phyloP scores from a whole-genome alignment of 2,888 invertebrate genomes.

The Drosophila mercatorum region DNA sequence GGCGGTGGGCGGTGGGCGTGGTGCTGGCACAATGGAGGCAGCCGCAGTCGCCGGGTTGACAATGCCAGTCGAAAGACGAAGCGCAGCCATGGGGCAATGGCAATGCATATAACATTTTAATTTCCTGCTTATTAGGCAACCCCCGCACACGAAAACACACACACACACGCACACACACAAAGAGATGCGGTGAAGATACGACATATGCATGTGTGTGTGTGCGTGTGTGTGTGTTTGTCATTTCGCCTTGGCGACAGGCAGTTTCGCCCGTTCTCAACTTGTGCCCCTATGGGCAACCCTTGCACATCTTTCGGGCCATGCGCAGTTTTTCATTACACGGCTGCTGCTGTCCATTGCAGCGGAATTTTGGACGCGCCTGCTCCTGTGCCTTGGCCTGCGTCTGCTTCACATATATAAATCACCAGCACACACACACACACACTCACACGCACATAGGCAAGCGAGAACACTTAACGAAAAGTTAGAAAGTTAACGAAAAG shows the following conservation, averaged over 20 bases:
- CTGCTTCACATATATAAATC: constrained; percentile 54
- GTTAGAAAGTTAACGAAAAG: neutral
- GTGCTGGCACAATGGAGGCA: constrained; percentile 36
- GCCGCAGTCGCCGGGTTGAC: constrained; percentile 45
- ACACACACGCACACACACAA: constrained; percentile 25
- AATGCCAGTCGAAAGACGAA: constrained; percentile 41
- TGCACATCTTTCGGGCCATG: constrained; percentile 57
- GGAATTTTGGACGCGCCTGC: constrained; percentile 67
- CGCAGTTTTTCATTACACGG: constrained; percentile 71
- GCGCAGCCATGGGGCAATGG: constrained; percentile 44
- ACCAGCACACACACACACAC: constrained; percentile 28
- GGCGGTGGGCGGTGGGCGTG: constrained; percentile 44
- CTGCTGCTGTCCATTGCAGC: constrained; percentile 72
- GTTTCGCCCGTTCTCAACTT: constrained; percentile 10
- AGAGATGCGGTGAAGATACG: constrained; percentile 65
- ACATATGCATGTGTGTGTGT: constrained; percentile 11
- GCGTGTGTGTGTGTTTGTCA: constrained; percentile 26
- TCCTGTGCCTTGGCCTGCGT: constrained; percentile 46
- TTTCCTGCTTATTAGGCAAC: constrained; percentile 80
- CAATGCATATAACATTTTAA: constrained; percentile 81
- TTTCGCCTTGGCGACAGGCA: constrained; percentile 43
- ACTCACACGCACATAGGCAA: constrained; percentile 2
- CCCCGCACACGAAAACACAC: constrained; percentile 25
- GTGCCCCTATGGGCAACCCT: constrained; percentile 1
- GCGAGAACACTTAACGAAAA: constrained; percentile 13